phyloP scores from a whole-genome alignment of 2,113 vertebrate genomes.

The Acinonyx jubatus region DNA sequence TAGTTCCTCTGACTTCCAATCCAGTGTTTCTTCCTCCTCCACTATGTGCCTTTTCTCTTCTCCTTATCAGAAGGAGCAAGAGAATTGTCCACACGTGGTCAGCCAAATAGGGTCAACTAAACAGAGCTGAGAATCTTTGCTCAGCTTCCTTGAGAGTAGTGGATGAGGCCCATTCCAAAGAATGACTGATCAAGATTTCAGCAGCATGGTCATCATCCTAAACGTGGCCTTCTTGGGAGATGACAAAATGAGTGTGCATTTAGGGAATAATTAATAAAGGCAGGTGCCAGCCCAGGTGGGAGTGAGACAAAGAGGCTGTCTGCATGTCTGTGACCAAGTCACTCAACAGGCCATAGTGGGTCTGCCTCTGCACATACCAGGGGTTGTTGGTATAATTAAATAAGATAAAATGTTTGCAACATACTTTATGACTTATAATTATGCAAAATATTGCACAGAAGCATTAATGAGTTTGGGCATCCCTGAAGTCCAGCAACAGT shows the following conservation, averaged over 20 bases:
- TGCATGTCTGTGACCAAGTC: not conserved
- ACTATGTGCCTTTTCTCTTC: not conserved
- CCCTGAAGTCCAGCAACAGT: not conserved
- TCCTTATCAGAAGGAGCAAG: not conserved
- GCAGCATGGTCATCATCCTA: not conserved
- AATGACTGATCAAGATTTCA: not conserved
- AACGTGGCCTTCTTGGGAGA: not conserved
- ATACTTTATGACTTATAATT: not conserved
- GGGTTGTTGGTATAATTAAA: not conserved
- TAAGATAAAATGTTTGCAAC: not conserved
- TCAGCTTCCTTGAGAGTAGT: not conserved
- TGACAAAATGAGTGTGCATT: not conserved
- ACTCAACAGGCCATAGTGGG: not conserved
- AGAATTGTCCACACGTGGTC: not conserved
- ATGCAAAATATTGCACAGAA: not conserved
- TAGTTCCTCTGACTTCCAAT: not conserved
- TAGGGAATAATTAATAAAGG: not conserved
- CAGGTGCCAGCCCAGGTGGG: not conserved
- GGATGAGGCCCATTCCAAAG: not conserved
- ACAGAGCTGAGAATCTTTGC: not conserved
- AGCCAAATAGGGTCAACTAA: not conserved
- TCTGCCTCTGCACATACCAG: not conserved
- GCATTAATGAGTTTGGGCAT: not conserved
- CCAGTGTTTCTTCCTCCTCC: not conserved
- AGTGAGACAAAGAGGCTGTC: not conserved